Evolutionary conservation across 1,140 invertebrate species (phyloP).

Genomic region (Pogonus chalceus): DNA sequence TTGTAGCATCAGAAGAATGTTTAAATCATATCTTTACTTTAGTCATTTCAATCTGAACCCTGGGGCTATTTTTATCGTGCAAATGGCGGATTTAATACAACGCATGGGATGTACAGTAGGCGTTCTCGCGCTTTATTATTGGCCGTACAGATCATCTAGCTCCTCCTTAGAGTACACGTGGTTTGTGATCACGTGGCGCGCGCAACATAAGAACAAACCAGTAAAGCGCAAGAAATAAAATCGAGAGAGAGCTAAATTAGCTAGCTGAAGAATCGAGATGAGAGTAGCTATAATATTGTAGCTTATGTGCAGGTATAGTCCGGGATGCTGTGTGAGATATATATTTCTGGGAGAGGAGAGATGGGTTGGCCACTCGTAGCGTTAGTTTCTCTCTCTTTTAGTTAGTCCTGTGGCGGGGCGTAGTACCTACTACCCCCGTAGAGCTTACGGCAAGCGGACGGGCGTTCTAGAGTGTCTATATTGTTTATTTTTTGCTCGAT

Average conservation of each 20-base stretch:
- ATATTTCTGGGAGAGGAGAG: no score
- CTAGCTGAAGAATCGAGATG: background rate
- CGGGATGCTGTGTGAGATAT: background rate
- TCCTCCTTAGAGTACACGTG: background rate
- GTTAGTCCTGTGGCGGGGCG: background rate
- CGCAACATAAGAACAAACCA: background rate
- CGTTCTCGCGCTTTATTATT: background rate
- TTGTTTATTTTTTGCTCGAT: constrained; percentile 1
- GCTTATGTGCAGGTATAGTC: background rate
- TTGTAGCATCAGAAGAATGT: no score
- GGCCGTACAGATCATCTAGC: background rate
- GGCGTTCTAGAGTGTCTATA: background rate
- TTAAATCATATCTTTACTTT: no score
- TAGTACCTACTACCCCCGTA: background rate
- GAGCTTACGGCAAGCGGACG: background rate
- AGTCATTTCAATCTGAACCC: no score
- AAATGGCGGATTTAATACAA: constrained; percentile 1
- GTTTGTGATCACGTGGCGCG: background rate
- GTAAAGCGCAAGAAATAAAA: no score
- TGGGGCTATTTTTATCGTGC: background rate
- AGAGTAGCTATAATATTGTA: background rate
- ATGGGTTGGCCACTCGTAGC: no score
- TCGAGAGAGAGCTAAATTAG: background rate
- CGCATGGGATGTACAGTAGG: background rate
- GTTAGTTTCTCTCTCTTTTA: background rate